Evolutionary conservation across 2,113 vertebrate species (phyloP), one percentile per base, ranked within the genome.

Genomic region (Austrofundulus limnaeus): DNA sequence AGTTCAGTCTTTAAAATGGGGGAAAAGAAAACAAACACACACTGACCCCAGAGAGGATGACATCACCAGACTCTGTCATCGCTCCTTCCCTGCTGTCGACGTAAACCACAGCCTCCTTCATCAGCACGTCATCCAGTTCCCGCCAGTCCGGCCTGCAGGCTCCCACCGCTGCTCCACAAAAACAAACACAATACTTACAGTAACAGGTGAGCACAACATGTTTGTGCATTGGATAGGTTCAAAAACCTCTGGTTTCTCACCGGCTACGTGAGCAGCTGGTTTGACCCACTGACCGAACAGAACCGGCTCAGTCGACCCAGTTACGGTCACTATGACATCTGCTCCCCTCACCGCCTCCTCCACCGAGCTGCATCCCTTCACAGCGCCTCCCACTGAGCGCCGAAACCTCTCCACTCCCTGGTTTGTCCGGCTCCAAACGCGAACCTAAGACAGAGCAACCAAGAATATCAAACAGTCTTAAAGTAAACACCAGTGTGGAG

Each of bases 141-240:
- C 96, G 87, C 95, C 95, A 98, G 85, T 96, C 84, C 0, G 96
- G 95, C 60, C 94, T 93, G 85, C 96, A 96, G 9, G 95, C 97
- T 28, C 97, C 97, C 3, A 98, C 77, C 0, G 96, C 97, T 99
- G 73, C 49, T 53, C 55, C 25, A 2, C 2, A 45, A 59, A 56
- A 17, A 47, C 0, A 69, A 37, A 25, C 8, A 3, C 19, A 20
- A 42, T 6, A 2, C 25, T n/a, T n/a, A n/a, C n/a, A n/a, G n/a
- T n/a, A n/a, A n/a, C n/a, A n/a, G n/a, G n/a, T n/a, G n/a, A n/a
- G n/a, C n/a, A n/a, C n/a, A n/a, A n/a, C n/a, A n/a, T n/a, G n/a
- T n/a, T n/a, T n/a, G n/a, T 41, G 16, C 13, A 11, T 2, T 28
- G 28, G 7, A 28, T 28, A 28, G 10, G 0, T 11, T 15, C 13